Base-by-base conservation (phyloP, 1,140 invertebrate genomes). In the Cyclina sinensis region DNA sequence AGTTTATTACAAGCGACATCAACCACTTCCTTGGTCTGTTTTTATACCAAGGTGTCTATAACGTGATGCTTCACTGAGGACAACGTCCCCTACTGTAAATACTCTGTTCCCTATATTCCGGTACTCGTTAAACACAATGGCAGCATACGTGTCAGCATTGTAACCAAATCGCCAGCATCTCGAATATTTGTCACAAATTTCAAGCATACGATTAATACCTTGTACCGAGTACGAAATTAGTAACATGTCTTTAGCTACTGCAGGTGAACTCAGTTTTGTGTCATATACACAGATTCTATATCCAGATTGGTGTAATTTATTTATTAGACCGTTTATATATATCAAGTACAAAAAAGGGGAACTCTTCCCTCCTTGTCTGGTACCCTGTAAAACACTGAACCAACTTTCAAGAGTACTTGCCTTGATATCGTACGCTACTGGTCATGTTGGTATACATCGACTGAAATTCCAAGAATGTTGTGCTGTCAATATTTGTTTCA, bases 231-330 rank as follows among this genome's bases (percentile, higher is more conserved):
- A 65, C n/a, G 7, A 68, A 37, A 65, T 54, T 35, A 68, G 32
- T 7, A 65, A 21, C 54, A 83, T 65, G 30, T 83, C 54, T 37
- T 83, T 57, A 18, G 57, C 32, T 9, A 65, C 80, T 9, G 54
- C n/a, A 24, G 62, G 54, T 21, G 16, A 43, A 37, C 57, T 68
- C 16, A 83, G 21, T 11, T 21, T 54, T 18, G 21, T 85, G 57
- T 73, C 30, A 70, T 85, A 73, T 16, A 85, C 43, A 54, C 43
- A 70, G 7, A 85, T 43, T 18, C 62, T 32, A 54, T 73, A 21
- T 43, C 32, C 39, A 73, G 24, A 43, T 48, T 80, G 4, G n/a
- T 80, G 16, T 30, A 11, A 24, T 54, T 48, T n/a, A 24, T 80
- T 37, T 5, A 80, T 21, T 9, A 80, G 78, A 18, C 78, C 78